Base-by-base conservation (phyloP, 2,113 vertebrate genomes). In the Stigmatopora argus region DNA sequence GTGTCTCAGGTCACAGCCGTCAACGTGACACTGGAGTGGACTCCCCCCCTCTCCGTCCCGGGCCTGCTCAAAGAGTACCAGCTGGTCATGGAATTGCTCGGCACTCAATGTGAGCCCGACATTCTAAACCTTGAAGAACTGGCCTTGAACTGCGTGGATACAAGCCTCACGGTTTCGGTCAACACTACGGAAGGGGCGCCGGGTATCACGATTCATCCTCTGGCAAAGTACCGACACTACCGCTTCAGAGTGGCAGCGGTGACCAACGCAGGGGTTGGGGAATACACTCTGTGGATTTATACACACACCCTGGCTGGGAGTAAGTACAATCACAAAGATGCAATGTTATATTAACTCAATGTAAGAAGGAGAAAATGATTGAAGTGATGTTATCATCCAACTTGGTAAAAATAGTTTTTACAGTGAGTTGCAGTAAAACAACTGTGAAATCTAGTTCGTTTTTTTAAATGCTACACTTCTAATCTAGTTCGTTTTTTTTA, bases 141-240 rank as follows among this genome's bases (percentile, higher is more conserved):
- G 46, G 38, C 55, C 58, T n/a, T 55, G 6, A 48, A 46, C 67
- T 99, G 96, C 71, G 72, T 94, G 72, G 93, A 95, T 67, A 58
- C 79, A 53, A 83, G 89, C 66, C 71, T 78, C 62, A 63, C 86
- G n/a, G 85, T 90, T 44, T 91, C 90, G 45, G 82, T 92, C 48
- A 90, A 93, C 65, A 86, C 85, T 70, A 89, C 83, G 4, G 82
- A 91, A 53, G 72, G 65, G 13, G 18, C 59, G 73, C 77, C 82
- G 68, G 90, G 89, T 69, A 70, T 91, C 66, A 96, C 91, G 1
- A 79, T 97, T 0, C 69, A 88, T 18, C 90, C 88, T 35, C 70
- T 99, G 64, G 91, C 90, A 45, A 97, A 96, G 87, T 97, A 93
- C 85, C 91, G 94, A 79, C 89, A 85, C 84, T 98, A 98, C 78